Evolutionary conservation across 2,797 vertebrate genomes (phyloP).

Genomic region (Aselliscus stoliczkanus): DNA sequence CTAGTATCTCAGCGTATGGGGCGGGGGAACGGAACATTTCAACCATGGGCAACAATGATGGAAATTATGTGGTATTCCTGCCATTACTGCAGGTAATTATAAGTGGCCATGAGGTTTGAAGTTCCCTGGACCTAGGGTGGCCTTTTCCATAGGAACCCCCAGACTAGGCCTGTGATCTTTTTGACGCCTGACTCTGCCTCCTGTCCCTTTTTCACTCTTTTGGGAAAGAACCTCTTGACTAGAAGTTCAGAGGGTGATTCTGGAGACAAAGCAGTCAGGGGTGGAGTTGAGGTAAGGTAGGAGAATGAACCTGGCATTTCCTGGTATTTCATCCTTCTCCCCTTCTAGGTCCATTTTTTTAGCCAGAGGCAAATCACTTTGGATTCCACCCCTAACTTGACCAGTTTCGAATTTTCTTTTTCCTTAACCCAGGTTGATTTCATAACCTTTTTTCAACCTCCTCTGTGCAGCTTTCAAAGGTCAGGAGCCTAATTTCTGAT

Average conservation of each 20-base stretch:
- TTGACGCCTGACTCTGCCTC: not conserved
- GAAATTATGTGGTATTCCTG: not conserved
- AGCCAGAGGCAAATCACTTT: conserved; percentile 41
- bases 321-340: not conserved
- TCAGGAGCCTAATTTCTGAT: conserved; percentile 35
- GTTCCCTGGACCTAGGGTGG: not conserved
- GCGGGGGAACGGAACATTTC: not conserved
- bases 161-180: not conserved
- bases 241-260: conserved; percentile 6
- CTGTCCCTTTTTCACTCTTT: not conserved
- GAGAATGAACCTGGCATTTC: conserved; percentile 38
- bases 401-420: not conserved
- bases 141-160: not conserved
- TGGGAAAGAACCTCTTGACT: conserved; percentile 37
- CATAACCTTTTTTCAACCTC: conserved; percentile 1
- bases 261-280: conserved; percentile 25
- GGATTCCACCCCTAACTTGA: conserved; percentile 26
- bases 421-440: not conserved
- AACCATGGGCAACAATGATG: not conserved
- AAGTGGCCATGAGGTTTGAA: not conserved
- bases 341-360: not conserved
- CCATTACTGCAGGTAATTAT: not conserved
- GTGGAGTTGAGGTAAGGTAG: conserved; percentile 30
- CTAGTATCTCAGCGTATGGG: not conserved
- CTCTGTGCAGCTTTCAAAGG: conserved; percentile 37